Evolutionary conservation across 1,140 invertebrate species (phyloP), one percentile per base, ranked within the genome.

Genomic region (Drosophila ohnishii): DNA sequence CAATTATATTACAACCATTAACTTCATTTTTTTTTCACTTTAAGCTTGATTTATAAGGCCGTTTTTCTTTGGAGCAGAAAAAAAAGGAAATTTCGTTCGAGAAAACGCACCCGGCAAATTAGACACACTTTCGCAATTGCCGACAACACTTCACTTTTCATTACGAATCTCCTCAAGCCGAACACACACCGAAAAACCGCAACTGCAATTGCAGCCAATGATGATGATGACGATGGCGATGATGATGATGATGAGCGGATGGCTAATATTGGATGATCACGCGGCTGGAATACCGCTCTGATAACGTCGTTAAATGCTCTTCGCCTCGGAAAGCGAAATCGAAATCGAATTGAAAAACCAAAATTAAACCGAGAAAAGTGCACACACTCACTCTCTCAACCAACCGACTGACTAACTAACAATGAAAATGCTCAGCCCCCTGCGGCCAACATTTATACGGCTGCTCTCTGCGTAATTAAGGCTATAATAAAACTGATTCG

Each of bases 91-190:
- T 39, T 72, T 45, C 25, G 40, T 37, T 39, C 14, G 58, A 47
- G 61, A 71, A 71, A 71, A 71, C 64, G 67, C 67, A 71, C 48
- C 44, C 67, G 58, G 42, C 35, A 71, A 64, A 78, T 78, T 83
- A 67, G 75, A 78, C 83, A 86, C 83, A 87, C 83, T 87, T 88
- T 87, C 84, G 79, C 75, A 85, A 85, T 80, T 57, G 56, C 63
- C 61, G 40, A 87, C 82, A 86, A 87, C 82, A 86, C 83, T 87
- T 88, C 84, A 87, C 83, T 87, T 87, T 85, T 85, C 82, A 86
- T 86, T 81, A 72, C 78, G 65, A 85, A 81, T 80, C 59, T 57
- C 39, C 65, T 83, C 48, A 72, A 72, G 59, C 28, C 39, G 55
- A 76, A 75, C 63, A 60, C 32, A 34, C 62, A 37, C 44, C 47